phyloP scores from a whole-genome alignment of 1,140 invertebrate species.

The Zaprionus nigranus region DNA sequence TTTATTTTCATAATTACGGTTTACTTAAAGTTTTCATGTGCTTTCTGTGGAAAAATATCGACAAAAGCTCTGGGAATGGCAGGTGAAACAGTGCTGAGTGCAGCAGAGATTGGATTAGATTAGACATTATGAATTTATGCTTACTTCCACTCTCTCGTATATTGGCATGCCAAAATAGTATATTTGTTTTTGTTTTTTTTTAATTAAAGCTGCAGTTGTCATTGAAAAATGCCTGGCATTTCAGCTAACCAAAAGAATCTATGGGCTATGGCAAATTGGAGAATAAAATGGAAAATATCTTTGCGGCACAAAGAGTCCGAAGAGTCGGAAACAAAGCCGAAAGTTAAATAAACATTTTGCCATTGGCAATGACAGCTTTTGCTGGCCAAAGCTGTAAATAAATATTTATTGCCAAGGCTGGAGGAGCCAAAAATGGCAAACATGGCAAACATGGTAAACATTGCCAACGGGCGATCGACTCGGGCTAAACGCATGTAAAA shows the following conservation, averaged over 20 bases:
- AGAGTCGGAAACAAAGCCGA: constrained; percentile 48
- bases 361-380: constrained; percentile 72
- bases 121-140: constrained; percentile 17
- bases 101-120: constrained; percentile 8
- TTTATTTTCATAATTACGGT: background rate
- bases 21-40: background rate
- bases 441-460: background rate
- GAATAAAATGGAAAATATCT: constrained; percentile 21
- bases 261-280: constrained; percentile 27
- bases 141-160: background rate
- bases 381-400: constrained; percentile 67
- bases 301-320: constrained; percentile 8
- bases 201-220: constrained; percentile 80
- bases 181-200: constrained; percentile 72
- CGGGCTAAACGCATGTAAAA: constrained; percentile 66
- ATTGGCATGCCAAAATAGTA: constrained; percentile 20
- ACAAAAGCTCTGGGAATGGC: background rate
- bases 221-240: constrained; percentile 67
- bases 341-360: constrained; percentile 49
- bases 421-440: constrained; percentile 11
- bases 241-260: constrained; percentile 15
- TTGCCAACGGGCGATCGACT: constrained; percentile 7
- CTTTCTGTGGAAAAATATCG: background rate
- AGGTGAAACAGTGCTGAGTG: background rate
- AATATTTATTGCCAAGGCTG: constrained; percentile 70